These are phyloP conservation scores for Toxotes chatareus DNA, from an alignment of 2,113 vertebrate species.

Conservation along the genomic window DNA sequence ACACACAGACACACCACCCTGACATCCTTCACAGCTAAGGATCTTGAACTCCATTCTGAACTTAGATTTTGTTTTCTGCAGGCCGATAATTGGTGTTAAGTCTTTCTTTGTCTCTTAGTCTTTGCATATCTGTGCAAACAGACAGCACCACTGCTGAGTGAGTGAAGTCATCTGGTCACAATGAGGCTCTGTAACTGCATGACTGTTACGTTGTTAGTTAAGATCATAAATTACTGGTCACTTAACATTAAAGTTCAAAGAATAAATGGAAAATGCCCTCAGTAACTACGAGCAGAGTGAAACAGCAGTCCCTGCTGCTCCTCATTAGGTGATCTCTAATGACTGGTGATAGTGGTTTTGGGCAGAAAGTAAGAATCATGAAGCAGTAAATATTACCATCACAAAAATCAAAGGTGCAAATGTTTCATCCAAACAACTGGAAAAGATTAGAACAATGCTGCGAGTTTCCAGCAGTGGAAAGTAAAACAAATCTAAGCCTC, in stretches of 20 bases:
- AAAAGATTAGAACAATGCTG: not conserved
- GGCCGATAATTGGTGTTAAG: not conserved
- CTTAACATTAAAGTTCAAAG: not conserved
- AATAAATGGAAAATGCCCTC: not conserved
- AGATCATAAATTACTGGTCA: not conserved
- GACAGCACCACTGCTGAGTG: not conserved
- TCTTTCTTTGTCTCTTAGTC: not conserved
- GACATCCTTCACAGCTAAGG: constrained; percentile 7
- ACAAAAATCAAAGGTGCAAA: not conserved
- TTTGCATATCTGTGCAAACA: not conserved
- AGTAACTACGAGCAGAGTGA: not conserved
- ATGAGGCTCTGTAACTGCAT: not conserved
- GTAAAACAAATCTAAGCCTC: constrained; percentile 15
- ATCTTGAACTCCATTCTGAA: constrained; percentile 37
- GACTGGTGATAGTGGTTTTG: not conserved
- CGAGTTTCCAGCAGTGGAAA: not conserved
- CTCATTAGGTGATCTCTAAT: not conserved
- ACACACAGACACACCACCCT: constrained; percentile 39
- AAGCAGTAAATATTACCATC: not conserved
- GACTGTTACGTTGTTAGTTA: not conserved
- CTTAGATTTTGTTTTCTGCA: not conserved
- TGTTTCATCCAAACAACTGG: constrained; percentile 5
- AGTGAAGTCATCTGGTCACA: not conserved
- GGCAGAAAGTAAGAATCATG: not conserved
- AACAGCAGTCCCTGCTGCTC: not conserved